phyloP scores from a whole-genome alignment of 2,888 invertebrate genomes.

The Idaea biselata region DNA sequence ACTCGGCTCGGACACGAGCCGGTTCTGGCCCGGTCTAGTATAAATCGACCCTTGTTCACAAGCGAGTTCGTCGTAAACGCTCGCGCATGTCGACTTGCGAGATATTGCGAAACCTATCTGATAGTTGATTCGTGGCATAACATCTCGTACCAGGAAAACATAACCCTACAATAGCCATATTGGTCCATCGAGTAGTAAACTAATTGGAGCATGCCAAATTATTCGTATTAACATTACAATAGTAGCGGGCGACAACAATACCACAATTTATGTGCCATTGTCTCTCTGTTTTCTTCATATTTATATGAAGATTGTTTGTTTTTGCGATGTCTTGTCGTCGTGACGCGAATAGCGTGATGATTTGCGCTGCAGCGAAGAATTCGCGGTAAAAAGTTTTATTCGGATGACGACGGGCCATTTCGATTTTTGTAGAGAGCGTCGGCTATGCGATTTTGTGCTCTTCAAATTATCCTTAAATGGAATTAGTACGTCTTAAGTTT shows the following conservation, averaged over 20 bases:
- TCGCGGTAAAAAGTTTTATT: background rate
- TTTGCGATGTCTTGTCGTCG: constrained; percentile 21
- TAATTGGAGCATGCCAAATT: background rate
- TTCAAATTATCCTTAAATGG: background rate
- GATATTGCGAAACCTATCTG: too few relatives aligned
- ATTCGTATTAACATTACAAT: constrained; percentile 1
- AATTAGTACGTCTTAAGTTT: background rate
- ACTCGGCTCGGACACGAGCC: too few relatives aligned
- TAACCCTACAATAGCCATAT: background rate
- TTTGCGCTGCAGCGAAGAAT: constrained; percentile 26
- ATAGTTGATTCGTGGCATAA: too few relatives aligned
- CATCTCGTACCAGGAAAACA: background rate
- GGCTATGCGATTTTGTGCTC: too few relatives aligned
- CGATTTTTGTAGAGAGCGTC: background rate
- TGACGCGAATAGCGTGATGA: constrained; percentile 39
- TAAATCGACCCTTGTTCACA: too few relatives aligned
- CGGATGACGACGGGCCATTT: background rate
- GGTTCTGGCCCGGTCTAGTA: too few relatives aligned
- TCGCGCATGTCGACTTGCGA: too few relatives aligned
- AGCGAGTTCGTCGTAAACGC: too few relatives aligned
- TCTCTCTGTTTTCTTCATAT: constrained; percentile 22
- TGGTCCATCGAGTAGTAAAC: background rate
- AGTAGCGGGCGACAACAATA: constrained; percentile 18
- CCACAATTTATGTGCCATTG: constrained; percentile 40
- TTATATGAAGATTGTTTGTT: constrained; percentile 17